Base-by-base conservation (phyloP, 2,888 invertebrate species). In the Trissoscelio sp. region DNA sequence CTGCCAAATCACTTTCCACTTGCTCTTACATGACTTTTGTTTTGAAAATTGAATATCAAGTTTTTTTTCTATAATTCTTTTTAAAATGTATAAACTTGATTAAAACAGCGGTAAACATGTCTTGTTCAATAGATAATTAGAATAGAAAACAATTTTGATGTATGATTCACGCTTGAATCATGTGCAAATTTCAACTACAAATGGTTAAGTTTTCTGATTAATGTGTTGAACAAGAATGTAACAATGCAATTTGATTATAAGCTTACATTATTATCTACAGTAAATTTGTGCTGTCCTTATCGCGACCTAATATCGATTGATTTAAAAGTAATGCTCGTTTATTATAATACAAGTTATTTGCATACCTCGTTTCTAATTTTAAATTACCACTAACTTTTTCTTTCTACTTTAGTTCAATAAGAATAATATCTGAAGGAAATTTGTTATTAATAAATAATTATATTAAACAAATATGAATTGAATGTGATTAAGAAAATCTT, bases 271-370 rank as follows among this genome's bases (percentile, higher is more conserved):
- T 66, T 66, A 51, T 51, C 24, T 16, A 16, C 14, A 39, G 12
- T 14, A 6, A 66, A 37, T 66, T 51, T 39, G 14, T 11, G 6
- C 24, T 11, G 51, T 66, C 51, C 11, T 53, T 39, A 39, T 39
- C 48, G 9, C n/a, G 18, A 48, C 46, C 18, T 48, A 34, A 39
- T 53, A 66, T 51, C n/a, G 67, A 67, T 69, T 69, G 6, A 51
- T 53, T 51, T 22, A 37, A 12, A 66, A 22, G 22, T 64, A 66
- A 55, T 44, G 44, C 28, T 44, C 31, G 6, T 20, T 55, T 55
- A 44, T 42, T 67, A 37, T 34, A 34, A 48, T 31, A 48, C 1
- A 51, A 67, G 64, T 22, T 37, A 42, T 39, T 53, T 67, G n/a
- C 51, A 51, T 62, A 58, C 14, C 14, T 24, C 9, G 14, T 12